Evolutionary conservation across 1,140 invertebrate species (phyloP), one percentile per base, ranked within the genome.

Genomic region (Grapholita molesta): DNA sequence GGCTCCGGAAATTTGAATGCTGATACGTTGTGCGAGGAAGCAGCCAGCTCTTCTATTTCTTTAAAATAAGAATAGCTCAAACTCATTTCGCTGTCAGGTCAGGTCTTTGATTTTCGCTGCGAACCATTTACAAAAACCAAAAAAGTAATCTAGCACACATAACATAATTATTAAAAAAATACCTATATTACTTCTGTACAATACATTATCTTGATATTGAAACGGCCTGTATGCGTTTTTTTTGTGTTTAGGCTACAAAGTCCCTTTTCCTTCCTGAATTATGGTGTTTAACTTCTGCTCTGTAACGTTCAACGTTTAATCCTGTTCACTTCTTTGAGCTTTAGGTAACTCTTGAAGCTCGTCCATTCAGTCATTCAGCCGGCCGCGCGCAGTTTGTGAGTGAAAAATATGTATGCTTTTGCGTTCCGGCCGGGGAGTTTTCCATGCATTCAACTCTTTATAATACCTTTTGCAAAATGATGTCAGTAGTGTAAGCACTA

Each of bases 341-440:
- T 77, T 78, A 82, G 66, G 76, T 73, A 78, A 78, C 72, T 74
- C 74, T 78, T 81, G 76, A 81, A 74, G 70, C 76, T 75, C 68
- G 70, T 68, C 71, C 76, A 75, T 77, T 70, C 64, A 68, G 38
- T 42, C n/a, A 74, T 77, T 70, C 64, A 68, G 38, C 18, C n/a
- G 12, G 38, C 38, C 38, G 38, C 7, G 38, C 38, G 15, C 38
- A 48, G 38, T 48, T 48, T 48, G 15, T 3, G 12, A 18, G 38
- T 15, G 15, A 38, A 48, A 48, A 48, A 48, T 48, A 18, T 21
- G 11, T 48, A 48, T n/a, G 15, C 64, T 23, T 66, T 30, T 24
- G 12, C 35, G 30, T 38, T 38, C 11, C 33, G 12, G 53, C 24
- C n/a, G 25, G 11, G 18, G 21, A 32, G 9, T 55, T 70, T 70